Base-by-base conservation (phyloP, 1,140 invertebrate species). In the Dinothrombium tinctorium region DNA sequence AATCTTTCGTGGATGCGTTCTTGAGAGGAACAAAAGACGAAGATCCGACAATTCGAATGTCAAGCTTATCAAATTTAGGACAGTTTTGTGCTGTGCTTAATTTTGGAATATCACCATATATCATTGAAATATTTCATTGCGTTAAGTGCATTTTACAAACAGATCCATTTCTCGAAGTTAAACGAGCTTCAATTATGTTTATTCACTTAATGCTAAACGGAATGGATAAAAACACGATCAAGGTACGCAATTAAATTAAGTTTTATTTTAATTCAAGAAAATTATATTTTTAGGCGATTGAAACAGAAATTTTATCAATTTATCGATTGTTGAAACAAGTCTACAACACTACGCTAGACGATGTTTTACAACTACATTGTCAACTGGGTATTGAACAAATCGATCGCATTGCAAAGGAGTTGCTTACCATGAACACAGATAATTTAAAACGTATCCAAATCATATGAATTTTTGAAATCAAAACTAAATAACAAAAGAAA, bases 11-110 rank as follows among this genome's bases (percentile, higher is more conserved):
- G 1, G 73, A 78, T 51, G 69, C 72, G 1, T 73, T 81, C 54
- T 53, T 86, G 5, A 60, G 57, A 48, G 72, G 68, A 2, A 62
- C 67, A 11, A 67, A 68, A 50, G 74, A 81, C 58, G 20, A 35
- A 9, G 48, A 64, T 1, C 77, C 83, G 53, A 59, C 68, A 19
- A 65, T 86, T 12, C 64, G 78, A 53, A 68, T 78, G 8, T 83
- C 80, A 4, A 73, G 74, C 56, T 59, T 89, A 31, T 81, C 78
- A 0, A 82, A 81, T 58, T 59, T 89, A 11, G 81, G 74, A 1
- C 77, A 86, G 61, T 58, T 83, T n/a, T 78, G 74, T 50, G 65
- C 69, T 46, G 62, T 76, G 5, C 56, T 89, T 8, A 67, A 71
- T 35, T 82, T 72, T 51, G 71, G 70, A 51, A 54, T 86, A 1